Evolutionary conservation across 2,888 invertebrate species (phyloP), one percentile per base, ranked within the genome.

Genomic region (Sturmia bella): DNA sequence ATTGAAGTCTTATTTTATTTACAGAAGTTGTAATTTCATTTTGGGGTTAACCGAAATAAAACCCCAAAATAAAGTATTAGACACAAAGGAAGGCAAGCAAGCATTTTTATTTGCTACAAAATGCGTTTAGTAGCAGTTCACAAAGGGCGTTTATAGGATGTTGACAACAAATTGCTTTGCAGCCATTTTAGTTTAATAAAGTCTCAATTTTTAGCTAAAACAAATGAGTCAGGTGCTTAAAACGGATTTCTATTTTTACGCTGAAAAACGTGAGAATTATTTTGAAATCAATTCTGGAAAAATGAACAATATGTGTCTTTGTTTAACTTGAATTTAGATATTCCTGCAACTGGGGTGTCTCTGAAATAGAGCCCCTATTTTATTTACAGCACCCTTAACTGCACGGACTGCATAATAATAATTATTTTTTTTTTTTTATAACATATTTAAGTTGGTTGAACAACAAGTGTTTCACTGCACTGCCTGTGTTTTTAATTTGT

Each of bases 1-100:
- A 84, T 83, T 76, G 81, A 63, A 75, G 59, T 80, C 80, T 76
- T 66, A 83, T 69, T 68, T 69, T 59, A 37, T 50, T 27, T 27
- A 17, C 21, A 15, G 43, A 11, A 54, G 70, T 57, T 72, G 61
- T 66, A 74, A 82, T 74, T 74, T 74, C 13, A 63, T 73, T 69
- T 61, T 79, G 79, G 77, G 81, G 84, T 83, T 83, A 78, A 83
- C 83, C 81, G n/a, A 39, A 41, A 72, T 32, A 54, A 50, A 50
- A 50, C 3, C 17, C 4, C 19, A 54, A 41, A 48, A 24, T n/a
- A n/a, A 27, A 9, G 32, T 32, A 32, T 7, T 7, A 32, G 32
- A 7, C 9, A 32, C 1, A 32, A 32, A 32, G 7, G 32, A 32
- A 32, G 9, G 32, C 3, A n/a, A n/a, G n/a, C n/a, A n/a, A n/a